Percentiles rank a stretch among this genome's conserved stretches.
Evolutionary conservation across 37 sponge, comb jelly and placozoan genomes (phyloP).

Genomic region (Lycopodina hypogea): DNA sequence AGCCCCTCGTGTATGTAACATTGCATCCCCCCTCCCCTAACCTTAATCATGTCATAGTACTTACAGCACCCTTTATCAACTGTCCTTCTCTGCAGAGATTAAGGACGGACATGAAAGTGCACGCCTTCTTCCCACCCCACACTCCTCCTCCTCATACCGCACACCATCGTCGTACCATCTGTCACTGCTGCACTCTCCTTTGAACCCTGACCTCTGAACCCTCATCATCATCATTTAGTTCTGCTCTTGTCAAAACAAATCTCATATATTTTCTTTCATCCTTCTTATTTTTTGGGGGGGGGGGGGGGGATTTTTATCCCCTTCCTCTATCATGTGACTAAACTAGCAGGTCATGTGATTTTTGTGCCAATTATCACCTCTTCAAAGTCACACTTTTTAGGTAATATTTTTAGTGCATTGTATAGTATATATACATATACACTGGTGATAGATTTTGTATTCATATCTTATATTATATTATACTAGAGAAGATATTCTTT

Average conservation of each 20-base stretch:
- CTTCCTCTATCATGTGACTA: no score
- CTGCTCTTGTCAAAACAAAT: background rate
- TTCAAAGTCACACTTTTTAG: no score
- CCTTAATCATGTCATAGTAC: no score
- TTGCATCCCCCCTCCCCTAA: background rate
- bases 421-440: no score
- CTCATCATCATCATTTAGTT: background rate
- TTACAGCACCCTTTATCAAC: no score
- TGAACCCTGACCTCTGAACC: background rate
- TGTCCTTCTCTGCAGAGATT: constrained; percentile 31
- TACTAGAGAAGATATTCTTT: no score
- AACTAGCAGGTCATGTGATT: no score
- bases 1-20: background rate
- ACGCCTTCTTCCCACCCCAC: constrained; percentile 89
- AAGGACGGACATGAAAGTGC: constrained; percentile 67
- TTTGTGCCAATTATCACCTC: no score
- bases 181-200: constrained; percentile 71
- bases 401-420: no score
- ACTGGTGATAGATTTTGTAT: background rate
- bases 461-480: no score
- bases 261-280: background rate
- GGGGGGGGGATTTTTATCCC: no score
- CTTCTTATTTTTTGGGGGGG: background rate
- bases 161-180: constrained; percentile 26
- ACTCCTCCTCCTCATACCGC: constrained; percentile 40